phyloP scores from a whole-genome alignment of 2,888 invertebrate species.

The Bugulina stolonifera region DNA sequence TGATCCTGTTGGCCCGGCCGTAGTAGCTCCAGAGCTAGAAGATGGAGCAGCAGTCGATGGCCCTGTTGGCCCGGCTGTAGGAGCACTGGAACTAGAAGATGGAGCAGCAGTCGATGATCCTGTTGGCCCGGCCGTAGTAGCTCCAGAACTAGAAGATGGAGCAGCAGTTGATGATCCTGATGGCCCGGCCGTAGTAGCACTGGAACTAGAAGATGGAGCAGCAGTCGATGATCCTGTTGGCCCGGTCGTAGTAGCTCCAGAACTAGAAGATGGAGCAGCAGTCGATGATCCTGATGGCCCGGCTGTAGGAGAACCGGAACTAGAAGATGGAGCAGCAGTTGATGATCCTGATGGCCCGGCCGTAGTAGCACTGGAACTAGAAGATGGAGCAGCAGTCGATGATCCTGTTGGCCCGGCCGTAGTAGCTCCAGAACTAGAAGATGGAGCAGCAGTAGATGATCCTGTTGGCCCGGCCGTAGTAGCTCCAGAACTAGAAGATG shows the following conservation, averaged over 20 bases:
- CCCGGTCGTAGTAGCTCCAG: neutral
- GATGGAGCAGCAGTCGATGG: neutral
- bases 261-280: neutral
- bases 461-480: no score
- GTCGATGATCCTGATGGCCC: no score
- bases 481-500: neutral
- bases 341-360: neutral
- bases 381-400: neutral
- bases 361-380: neutral
- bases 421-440: neutral
- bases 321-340: neutral
- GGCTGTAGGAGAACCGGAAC: neutral
- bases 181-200: neutral
- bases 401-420: no score
- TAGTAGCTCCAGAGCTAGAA: neutral
- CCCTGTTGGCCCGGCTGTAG: neutral
- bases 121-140: neutral
- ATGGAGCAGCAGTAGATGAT: neutral
- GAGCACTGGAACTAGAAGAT: neutral
- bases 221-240: neutral
- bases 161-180: neutral
- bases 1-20: neutral
- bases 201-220: neutral
- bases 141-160: neutral
- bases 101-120: neutral